Conservation (phyloP, 2,113 vertebrate species). For the Todiramphus saurophagus region DNA sequence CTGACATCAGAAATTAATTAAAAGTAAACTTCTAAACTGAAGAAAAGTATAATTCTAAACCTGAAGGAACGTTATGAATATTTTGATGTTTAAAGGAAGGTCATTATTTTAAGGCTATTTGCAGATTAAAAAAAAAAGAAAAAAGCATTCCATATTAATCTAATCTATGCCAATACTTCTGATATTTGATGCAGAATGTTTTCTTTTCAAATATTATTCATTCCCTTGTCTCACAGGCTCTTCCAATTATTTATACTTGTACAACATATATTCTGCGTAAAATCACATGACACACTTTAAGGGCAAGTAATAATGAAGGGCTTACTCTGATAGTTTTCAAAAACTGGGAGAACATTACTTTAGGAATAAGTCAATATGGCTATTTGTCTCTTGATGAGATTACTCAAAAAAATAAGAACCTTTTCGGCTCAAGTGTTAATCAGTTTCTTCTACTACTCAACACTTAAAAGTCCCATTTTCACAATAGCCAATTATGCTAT, state of each 20-base stretch:
- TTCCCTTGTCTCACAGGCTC: background rate
- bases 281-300: background rate
- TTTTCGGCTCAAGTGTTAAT: background rate
- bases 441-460: background rate
- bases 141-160: background rate
- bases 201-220: background rate
- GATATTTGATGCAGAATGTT: background rate
- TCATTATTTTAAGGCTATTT: background rate
- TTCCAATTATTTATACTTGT: background rate
- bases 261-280: background rate
- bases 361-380: background rate
- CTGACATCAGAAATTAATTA: background rate
- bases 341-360: background rate
- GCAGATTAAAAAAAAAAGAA: background rate
- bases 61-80: background rate
- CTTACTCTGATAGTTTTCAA: background rate
- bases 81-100: background rate
- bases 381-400: background rate
- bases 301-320: background rate
- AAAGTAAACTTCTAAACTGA: background rate
- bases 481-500: background rate
- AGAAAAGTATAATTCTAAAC: background rate
- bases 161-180: background rate
- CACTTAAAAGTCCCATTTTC: background rate
- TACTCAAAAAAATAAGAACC: background rate